Conservation (phyloP, 2,797 vertebrate species). For the Eleutherodactylus coqui region DNA sequence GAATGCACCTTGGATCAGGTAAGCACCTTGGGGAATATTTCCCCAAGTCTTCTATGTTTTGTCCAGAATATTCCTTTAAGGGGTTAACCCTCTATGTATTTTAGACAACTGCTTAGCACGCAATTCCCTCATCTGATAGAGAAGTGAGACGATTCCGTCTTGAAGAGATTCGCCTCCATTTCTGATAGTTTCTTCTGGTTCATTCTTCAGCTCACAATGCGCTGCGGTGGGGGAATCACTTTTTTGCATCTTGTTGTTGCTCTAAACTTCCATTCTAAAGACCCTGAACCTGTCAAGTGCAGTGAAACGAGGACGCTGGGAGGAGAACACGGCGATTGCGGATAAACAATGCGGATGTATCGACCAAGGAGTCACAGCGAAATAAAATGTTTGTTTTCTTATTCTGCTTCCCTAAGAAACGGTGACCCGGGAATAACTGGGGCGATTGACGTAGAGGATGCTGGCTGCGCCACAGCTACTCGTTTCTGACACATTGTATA, state of each 20-base stretch:
- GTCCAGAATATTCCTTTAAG: background rate
- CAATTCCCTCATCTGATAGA: background rate
- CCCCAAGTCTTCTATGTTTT: no score
- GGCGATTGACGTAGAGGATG: background rate
- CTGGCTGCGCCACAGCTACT: background rate
- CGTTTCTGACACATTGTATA: background rate
- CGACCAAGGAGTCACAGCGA: background rate
- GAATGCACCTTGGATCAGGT: background rate
- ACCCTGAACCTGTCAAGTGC: background rate
- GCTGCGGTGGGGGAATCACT: background rate
- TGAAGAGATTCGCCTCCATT: background rate
- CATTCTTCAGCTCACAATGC: background rate
- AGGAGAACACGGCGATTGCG: background rate
- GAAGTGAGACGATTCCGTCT: background rate
- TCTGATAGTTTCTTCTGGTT: background rate
- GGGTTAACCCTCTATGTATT: background rate
- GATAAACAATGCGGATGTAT: background rate
- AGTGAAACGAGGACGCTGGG: background rate
- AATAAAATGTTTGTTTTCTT: slow-evolving; percentile 14
- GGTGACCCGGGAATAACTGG: background rate
- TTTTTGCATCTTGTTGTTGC: background rate
- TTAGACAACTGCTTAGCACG: background rate
- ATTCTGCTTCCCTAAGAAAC: background rate
- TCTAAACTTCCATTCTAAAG: background rate
- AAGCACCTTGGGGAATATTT: no score